Conservation (phyloP, 2,797 vertebrate genomes). For the Aplochiton taeniatus region DNA sequence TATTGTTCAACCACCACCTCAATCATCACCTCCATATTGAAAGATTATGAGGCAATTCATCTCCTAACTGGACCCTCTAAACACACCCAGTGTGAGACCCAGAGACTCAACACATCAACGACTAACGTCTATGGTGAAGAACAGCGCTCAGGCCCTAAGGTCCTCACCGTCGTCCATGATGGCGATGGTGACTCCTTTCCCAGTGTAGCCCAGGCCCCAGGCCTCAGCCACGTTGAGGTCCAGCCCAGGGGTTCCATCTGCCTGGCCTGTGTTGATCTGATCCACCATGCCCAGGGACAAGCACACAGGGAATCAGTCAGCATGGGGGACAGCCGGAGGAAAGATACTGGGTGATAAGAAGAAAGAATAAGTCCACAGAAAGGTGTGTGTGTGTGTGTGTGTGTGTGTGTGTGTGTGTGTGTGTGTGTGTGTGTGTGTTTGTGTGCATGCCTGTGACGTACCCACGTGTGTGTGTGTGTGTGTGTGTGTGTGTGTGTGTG, state of each 20-base stretch:
- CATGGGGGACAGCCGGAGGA: constrained; percentile 17
- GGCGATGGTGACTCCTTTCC: constrained; percentile 95
- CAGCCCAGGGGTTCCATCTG: constrained; percentile 95
- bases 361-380: not conserved
- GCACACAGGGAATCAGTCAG: constrained; percentile 53
- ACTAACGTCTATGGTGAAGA: too few relatives aligned
- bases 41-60: too few relatives aligned
- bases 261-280: constrained; percentile 99
- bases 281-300: constrained; percentile 56
- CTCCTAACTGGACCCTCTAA: too few relatives aligned
- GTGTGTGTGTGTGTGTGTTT: constrained; percentile 6
- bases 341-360: constrained; percentile 1
- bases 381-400: too few relatives aligned
- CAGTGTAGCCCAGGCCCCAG: constrained; percentile 96
- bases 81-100: too few relatives aligned
- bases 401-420: constrained; percentile 4
- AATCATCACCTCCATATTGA: too few relatives aligned
- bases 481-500: constrained; percentile 13
- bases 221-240: constrained; percentile 99
- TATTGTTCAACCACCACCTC: too few relatives aligned
- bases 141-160: not conserved
- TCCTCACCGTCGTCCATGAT: constrained; percentile 98
- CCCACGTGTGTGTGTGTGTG: constrained; percentile 6
- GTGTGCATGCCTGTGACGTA: too few relatives aligned
- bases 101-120: too few relatives aligned